A percentile compares a stretch with the other conserved stretches of the same genome.
Conservation (phyloP, 1,140 invertebrate species). For the Drosophila carrolli region DNA sequence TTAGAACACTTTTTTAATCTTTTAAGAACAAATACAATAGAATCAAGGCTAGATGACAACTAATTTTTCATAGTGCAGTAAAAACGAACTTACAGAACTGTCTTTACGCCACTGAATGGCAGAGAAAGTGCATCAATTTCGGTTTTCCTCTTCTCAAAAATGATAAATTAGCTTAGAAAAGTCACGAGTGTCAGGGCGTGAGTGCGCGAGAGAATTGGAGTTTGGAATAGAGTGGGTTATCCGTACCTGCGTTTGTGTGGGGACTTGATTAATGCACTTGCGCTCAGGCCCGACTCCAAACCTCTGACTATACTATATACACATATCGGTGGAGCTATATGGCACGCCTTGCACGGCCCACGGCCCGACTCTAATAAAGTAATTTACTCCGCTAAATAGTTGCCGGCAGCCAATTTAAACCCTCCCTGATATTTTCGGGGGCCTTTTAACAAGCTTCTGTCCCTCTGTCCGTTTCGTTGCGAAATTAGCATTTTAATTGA, state of each 20-base stretch:
- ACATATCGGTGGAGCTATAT: constrained; percentile 3
- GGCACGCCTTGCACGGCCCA: constrained; percentile 64
- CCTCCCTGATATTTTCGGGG: constrained; percentile 29
- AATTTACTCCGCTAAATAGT: constrained; percentile 76
- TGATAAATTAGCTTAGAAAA: constrained; percentile 77
- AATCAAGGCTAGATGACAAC: too few species aligned
- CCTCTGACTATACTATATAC: constrained; percentile 11
- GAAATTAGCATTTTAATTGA: constrained; percentile 78
- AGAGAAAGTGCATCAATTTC: constrained; percentile 66
- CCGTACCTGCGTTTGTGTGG: constrained; percentile 38
- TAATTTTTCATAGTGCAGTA: constrained; percentile 7
- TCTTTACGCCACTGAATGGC: constrained; percentile 23
- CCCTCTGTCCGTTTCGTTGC: constrained; percentile 23
- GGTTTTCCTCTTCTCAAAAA: constrained; percentile 40
- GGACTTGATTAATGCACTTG: constrained; percentile 76
- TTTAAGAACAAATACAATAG: too few species aligned
- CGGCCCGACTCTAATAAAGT: constrained; percentile 67
- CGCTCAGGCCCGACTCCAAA: constrained; percentile 23
- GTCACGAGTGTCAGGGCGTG: constrained; percentile 77
- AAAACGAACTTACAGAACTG: constrained; percentile 33
- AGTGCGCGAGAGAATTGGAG: constrained; percentile 52
- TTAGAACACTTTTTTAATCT: too few species aligned
- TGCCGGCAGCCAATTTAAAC: constrained; percentile 64
- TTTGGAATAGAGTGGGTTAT: constrained; percentile 51
- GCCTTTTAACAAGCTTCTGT: constrained; percentile 25